A percentile compares a stretch with the other conserved stretches of the same genome.
Conservation (phyloP, 2,113 vertebrate genomes). For the Catharus minimus region DNA sequence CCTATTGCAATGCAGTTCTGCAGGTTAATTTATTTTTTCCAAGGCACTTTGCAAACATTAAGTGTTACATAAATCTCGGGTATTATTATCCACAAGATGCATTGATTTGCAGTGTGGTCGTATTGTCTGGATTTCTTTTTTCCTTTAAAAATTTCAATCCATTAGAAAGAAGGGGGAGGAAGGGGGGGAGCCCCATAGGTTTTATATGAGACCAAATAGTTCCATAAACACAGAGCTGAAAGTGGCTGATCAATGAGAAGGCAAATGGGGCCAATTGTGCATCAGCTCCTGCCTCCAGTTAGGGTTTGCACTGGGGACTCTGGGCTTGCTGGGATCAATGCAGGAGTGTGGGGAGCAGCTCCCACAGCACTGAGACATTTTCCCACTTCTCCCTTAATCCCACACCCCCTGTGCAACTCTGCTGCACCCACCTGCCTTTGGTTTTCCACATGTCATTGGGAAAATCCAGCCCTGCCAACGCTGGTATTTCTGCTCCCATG, state of each 20-base stretch:
- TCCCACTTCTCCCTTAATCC: not conserved
- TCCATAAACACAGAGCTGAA: not conserved
- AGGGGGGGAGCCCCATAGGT: not conserved
- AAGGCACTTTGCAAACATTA: constrained; percentile 49
- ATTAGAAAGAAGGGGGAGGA: not conserved
- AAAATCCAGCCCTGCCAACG: not conserved
- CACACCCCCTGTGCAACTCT: accelerated
- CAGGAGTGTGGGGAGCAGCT: not conserved
- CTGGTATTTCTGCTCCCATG: not conserved
- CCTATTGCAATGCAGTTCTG: not conserved
- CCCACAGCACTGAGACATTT: accelerated
- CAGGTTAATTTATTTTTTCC: constrained; percentile 48
- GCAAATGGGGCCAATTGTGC: not conserved
- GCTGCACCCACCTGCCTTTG: not conserved
- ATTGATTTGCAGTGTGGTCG: constrained; percentile 41
- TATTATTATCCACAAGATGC: not conserved
- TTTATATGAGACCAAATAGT: not conserved
- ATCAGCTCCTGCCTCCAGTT: not conserved
- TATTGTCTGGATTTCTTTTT: constrained; percentile 23
- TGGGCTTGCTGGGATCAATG: not conserved
- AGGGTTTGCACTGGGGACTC: accelerated
- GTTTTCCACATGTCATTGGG: accelerated
- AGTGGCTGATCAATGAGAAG: not conserved
- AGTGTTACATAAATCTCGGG: constrained; percentile 42
- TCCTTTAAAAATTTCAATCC: constrained; percentile 27